Evolutionary conservation across 2,888 invertebrate species (phyloP).

Genomic region (Petrolisthes manimaculis): DNA sequence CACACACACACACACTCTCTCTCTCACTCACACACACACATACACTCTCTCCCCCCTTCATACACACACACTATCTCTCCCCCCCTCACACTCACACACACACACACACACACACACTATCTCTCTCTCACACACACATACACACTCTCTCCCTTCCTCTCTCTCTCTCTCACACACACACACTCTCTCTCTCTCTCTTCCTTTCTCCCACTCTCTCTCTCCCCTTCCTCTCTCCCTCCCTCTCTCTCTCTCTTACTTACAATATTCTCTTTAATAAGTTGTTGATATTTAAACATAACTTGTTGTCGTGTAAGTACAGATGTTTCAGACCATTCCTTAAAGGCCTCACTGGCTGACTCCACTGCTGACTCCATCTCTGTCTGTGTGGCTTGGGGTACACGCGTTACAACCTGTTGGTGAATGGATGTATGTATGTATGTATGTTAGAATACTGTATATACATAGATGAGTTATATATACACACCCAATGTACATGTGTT

Average conservation of each 20-base stretch:
- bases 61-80: neutral
- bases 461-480: neutral
- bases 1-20: neutral
- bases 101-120: no score
- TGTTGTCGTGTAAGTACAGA: constrained; percentile 94
- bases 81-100: neutral
- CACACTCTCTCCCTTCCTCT: neutral
- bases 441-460: neutral
- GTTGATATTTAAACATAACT: constrained; percentile 88
- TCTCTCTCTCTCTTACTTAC: constrained; percentile 68
- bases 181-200: neutral
- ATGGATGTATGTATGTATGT: neutral
- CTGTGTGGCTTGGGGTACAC: constrained; percentile 91
- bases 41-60: no score
- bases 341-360: constrained; percentile 85
- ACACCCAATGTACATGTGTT: neutral
- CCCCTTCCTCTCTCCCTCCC: neutral
- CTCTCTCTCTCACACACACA: neutral
- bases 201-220: neutral
- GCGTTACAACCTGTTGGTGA: constrained; percentile 71
- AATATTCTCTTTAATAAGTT: constrained; percentile 88
- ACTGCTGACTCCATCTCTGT: constrained; percentile 92
- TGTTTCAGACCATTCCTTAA: constrained; percentile 87
- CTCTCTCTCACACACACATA: no score
- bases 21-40: no score